Evolutionary conservation across 2,888 invertebrate genomes (phyloP), one percentile per base, ranked within the genome.

Genomic region (Nemotelus pantherinus): DNA sequence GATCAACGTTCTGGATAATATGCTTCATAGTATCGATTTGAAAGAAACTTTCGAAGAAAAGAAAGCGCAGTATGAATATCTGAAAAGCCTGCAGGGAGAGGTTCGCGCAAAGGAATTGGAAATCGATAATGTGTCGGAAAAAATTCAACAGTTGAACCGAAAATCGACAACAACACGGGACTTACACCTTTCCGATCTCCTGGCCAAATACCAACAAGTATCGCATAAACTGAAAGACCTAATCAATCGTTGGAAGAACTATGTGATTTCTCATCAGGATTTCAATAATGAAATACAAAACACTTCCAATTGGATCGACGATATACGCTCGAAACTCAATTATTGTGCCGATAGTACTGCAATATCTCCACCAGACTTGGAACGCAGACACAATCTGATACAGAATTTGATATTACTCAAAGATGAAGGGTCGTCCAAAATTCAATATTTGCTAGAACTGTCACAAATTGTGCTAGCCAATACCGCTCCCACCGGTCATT

Each of bases 381-480:
- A 96, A 86, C 92, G 91, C 44, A 96, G 96, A 87, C 88, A 96
- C 82, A 93, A 94, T 78, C 92, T 92, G 10, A 93, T 94, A 81
- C 93, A 97, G 89, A 96, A 96, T 85, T 88, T 98, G 67, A 88
- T 96, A 67, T 88, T 97, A n/a, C 92, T 93, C 79, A 98, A 97
- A 87, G 98, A 98, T 82, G 96, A 96, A 88, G 97, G 97, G 3
- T 96, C 95, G 82, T 91, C 92, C 0, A 94, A 94, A 86, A 93
- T 97, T 48, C 96, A 98, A 84, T 91, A 92, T 71, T 91, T 95
- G 60, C 93, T 97, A n/a, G 97, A 97, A 83, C 87, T 95, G 81
- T 97, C 96, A 0, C 98, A 98, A 87, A 93, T 92, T 81, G 95
- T 97, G 0, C 88, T 97, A 83, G 95, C 95, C 0, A 97, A 96